Percentiles rank a stretch among this genome's conserved stretches.
Conservation (phyloP, 2,797 vertebrate species). For the Ceyx erithaca region DNA sequence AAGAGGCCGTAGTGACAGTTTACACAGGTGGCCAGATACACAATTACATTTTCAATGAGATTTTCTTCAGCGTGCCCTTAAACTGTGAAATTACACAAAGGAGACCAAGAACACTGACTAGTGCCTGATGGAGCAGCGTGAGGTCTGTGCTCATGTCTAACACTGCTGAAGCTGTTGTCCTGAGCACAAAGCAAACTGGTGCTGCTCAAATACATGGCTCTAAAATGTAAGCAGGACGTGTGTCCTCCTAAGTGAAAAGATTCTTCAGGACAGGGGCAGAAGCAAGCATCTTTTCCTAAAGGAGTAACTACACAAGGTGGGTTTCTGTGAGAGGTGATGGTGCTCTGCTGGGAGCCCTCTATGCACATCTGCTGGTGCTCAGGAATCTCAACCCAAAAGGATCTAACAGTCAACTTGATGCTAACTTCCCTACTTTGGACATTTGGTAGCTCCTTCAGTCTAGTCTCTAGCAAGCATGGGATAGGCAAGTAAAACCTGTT, state of each 20-base stretch:
- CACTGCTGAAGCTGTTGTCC: not conserved
- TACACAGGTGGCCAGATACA: not conserved
- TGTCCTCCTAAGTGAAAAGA: not conserved
- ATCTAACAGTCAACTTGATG: not conserved
- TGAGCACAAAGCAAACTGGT: not conserved
- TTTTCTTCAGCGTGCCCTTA: not conserved
- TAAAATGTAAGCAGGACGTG: not conserved
- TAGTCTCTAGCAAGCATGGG: not conserved
- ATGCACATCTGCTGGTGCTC: not conserved
- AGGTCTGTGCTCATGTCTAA: not conserved
- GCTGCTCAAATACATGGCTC: not conserved
- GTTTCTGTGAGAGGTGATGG: not conserved
- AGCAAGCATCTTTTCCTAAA: not conserved
- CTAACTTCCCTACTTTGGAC: not conserved
- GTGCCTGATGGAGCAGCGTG: not conserved
- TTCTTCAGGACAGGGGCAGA: not conserved
- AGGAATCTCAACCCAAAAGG: not conserved
- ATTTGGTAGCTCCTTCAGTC: not conserved
- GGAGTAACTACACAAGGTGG: not conserved
- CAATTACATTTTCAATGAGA: not conserved
- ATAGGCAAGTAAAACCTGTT: not conserved
- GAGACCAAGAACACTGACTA: not conserved
- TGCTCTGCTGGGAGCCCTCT: not conserved
- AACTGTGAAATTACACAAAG: not conserved
- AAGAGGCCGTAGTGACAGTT: conserved; percentile 14